Evolutionary conservation across 2,888 invertebrate species (phyloP).

Genomic region (Drosophila picticornis): DNA sequence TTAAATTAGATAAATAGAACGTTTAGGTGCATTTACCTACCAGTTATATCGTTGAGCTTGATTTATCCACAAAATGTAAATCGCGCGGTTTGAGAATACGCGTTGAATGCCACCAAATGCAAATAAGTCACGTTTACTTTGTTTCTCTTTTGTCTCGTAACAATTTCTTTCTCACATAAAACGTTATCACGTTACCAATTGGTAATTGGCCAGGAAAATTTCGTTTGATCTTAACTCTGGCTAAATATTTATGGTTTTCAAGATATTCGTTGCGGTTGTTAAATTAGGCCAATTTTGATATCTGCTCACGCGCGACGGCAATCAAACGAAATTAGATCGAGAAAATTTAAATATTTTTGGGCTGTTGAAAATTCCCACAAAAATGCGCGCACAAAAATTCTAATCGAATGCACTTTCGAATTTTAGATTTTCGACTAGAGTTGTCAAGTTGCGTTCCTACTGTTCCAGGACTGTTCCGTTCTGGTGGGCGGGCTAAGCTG

Average conservation of each 20-base stretch:
- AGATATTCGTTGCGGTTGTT: conserved; percentile 54
- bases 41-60: conserved; percentile 21
- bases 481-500: conserved; percentile 2
- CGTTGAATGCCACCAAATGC: conserved; percentile 29
- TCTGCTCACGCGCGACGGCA: conserved; percentile 58
- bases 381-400: conserved; percentile 24
- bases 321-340: conserved; percentile 45
- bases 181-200: conserved; percentile 61
- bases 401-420: conserved; percentile 31
- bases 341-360: conserved; percentile 36
- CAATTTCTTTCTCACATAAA: conserved; percentile 47
- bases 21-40: conserved; percentile 16
- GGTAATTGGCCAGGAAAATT: conserved; percentile 58
- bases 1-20: neutral
- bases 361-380: neutral
- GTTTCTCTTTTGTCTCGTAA: conserved; percentile 6
- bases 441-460: neutral
- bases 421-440: conserved; percentile 10
- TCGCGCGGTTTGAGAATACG: conserved; percentile 5
- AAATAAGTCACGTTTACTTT: conserved; percentile 27
- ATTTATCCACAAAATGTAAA: conserved; percentile 43
- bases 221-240: conserved; percentile 55
- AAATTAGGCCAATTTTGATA: conserved; percentile 41
- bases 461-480: conserved; percentile 1
- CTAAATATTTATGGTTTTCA: conserved; percentile 64